Percentiles rank a stretch among this genome's conserved stretches.
Conservation (phyloP, 37 sponge, comb jelly and placozoan genomes). For the Haliclona indistincta region DNA sequence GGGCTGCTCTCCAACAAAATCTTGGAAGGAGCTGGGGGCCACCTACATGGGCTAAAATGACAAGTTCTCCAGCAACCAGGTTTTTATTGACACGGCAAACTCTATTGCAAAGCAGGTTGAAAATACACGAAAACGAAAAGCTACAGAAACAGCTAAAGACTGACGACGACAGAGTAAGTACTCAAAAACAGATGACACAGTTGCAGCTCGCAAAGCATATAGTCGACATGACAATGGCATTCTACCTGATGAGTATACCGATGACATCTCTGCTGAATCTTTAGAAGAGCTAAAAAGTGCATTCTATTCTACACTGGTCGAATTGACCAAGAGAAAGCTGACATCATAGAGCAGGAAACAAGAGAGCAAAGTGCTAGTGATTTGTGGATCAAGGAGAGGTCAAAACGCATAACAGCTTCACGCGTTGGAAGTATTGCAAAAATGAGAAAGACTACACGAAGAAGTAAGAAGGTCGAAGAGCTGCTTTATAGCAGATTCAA, state of each 20-base stretch:
- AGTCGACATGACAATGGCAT: slow-evolving; percentile 10
- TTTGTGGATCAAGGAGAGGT: no score
- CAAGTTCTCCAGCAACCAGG: background rate
- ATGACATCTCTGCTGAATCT: slow-evolving; percentile 11
- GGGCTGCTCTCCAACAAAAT: slow-evolving; percentile 31
- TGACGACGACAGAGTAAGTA: slow-evolving; percentile 14
- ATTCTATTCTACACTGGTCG: slow-evolving; percentile 9
- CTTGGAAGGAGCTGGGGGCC: slow-evolving; percentile 32
- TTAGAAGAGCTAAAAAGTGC: background rate
- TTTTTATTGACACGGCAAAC: background rate
- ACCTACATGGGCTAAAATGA: slow-evolving; percentile 4
- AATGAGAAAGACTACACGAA: background rate
- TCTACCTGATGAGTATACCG: slow-evolving; percentile 3
- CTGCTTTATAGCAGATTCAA: slow-evolving; percentile 21
- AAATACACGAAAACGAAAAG: slow-evolving; percentile 15
- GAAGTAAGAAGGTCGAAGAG: slow-evolving; percentile 26
- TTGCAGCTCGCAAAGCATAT: slow-evolving; percentile 23
- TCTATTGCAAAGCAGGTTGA: background rate
- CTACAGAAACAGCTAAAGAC: slow-evolving; percentile 17
- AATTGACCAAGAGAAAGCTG: no score
- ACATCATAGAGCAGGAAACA: no score
- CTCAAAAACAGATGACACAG: background rate
- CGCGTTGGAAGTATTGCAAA: no score
- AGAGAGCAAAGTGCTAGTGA: no score
- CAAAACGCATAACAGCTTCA: no score